Conservation (phyloP, 2,797 vertebrate species). For the Hippopotamyrus pictus region DNA sequence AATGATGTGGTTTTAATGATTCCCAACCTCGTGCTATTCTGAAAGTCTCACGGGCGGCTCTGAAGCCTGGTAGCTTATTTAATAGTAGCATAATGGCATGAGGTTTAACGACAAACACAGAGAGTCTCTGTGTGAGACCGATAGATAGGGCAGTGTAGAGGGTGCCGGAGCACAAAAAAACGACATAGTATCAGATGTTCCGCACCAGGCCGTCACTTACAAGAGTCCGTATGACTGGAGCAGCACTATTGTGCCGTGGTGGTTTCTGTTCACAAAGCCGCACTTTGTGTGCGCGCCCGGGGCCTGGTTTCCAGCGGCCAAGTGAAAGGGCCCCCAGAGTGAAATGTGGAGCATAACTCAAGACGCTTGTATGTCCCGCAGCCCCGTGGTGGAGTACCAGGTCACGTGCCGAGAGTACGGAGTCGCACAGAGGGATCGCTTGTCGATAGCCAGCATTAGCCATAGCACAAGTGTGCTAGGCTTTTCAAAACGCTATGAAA, state of each 20-base stretch:
- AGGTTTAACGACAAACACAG: not conserved
- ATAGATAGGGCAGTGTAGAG: not conserved
- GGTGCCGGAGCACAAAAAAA: not conserved
- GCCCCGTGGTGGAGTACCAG: not conserved
- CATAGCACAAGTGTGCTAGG: not conserved
- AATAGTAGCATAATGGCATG: not conserved
- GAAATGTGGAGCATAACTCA: not conserved
- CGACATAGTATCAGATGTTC: not conserved
- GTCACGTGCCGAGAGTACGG: not conserved
- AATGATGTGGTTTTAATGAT: not conserved
- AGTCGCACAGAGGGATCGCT: not conserved
- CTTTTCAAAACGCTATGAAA: not conserved
- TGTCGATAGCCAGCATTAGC: not conserved
- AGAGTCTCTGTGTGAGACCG: not conserved
- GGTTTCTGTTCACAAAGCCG: slow-evolving; percentile 8
- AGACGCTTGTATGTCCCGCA: not conserved
- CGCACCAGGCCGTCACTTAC: not conserved
- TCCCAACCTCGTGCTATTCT: not conserved
- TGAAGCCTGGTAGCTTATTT: not conserved
- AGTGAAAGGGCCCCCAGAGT: not conserved
- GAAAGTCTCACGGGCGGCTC: not conserved
- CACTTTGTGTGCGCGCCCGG: slow-evolving; percentile 12
- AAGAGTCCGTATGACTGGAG: not conserved
- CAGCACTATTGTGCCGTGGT: not conserved
- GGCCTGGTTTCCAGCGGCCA: not conserved